These are phyloP conservation scores for Nyctibius grandis DNA, from an alignment of 2,797 vertebrate species.

Conservation along the genomic window DNA sequence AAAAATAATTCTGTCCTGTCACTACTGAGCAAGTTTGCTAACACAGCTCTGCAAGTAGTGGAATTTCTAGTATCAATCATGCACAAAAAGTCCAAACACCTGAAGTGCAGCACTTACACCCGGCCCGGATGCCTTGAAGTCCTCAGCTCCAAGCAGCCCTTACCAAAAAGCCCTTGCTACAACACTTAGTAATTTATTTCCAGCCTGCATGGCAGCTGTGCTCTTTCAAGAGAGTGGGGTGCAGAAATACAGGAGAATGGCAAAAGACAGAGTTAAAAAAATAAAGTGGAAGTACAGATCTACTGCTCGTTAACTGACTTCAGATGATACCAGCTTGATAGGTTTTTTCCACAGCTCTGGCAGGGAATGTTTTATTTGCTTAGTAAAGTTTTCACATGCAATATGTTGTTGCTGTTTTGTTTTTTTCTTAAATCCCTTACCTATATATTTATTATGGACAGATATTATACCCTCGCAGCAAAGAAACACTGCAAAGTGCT, in stretches of 20 bases:
- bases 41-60: neutral
- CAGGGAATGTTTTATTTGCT: slow-evolving; percentile 24
- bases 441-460: slow-evolving; percentile 43
- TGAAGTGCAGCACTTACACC: neutral
- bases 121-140: neutral
- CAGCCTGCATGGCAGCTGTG: neutral
- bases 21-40: neutral
- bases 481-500: slow-evolving; percentile 40
- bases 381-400: slow-evolving; percentile 38
- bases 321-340: neutral
- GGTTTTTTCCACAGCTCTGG: neutral
- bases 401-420: slow-evolving; percentile 38
- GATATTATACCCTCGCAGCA: slow-evolving; percentile 33
- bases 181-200: neutral
- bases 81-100: neutral
- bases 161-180: neutral
- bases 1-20: neutral
- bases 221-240: neutral
- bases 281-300: neutral
- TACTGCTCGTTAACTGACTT: neutral
- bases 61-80: rapidly evolving
- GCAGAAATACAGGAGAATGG: neutral
- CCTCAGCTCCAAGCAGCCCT: neutral
- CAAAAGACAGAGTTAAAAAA: neutral
- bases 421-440: slow-evolving; percentile 38